These are phyloP conservation scores for Ceyx margarethae DNA, from an alignment of 2,113 vertebrate species.

Conservation along the genomic window DNA sequence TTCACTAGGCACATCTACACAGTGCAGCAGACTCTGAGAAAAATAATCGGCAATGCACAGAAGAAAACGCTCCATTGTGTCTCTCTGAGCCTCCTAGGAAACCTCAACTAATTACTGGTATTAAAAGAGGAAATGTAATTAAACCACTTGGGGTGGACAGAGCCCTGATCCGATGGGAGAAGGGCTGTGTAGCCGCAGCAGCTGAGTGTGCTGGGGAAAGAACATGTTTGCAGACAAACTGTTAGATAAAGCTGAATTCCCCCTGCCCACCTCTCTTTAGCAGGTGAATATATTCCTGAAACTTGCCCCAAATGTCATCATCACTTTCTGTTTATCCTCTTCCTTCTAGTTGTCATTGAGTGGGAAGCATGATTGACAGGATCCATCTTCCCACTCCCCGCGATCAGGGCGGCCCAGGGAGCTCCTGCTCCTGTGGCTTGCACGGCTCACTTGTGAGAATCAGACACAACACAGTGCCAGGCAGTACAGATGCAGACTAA, in stretches of 20 bases:
- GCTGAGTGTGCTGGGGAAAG: not conserved
- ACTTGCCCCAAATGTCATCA: not conserved
- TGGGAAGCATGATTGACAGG: not conserved
- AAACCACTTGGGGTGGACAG: not conserved
- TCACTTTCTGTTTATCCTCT: not conserved
- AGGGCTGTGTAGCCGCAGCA: not conserved
- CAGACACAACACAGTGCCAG: not conserved
- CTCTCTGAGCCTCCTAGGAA: not conserved
- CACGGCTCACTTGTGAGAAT: not conserved
- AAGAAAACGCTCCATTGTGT: not conserved
- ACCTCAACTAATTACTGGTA: not conserved
- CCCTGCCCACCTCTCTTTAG: not conserved
- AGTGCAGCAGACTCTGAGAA: not conserved
- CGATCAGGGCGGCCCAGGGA: not conserved
- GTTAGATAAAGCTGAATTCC: not conserved
- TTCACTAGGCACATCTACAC: not conserved
- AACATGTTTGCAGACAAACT: not conserved
- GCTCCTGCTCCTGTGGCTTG: not conserved
- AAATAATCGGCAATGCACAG: not conserved
- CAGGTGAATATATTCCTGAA: not conserved
- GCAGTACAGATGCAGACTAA: not conserved
- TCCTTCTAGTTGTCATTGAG: not conserved
- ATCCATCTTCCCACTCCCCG: not conserved
- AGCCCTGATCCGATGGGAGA: not conserved
- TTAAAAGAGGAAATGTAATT: conserved; percentile 22